Evolutionary conservation across 2,888 invertebrate genomes (phyloP), one percentile per base, ranked within the genome.

Genomic region (Merodon equestris): DNA sequence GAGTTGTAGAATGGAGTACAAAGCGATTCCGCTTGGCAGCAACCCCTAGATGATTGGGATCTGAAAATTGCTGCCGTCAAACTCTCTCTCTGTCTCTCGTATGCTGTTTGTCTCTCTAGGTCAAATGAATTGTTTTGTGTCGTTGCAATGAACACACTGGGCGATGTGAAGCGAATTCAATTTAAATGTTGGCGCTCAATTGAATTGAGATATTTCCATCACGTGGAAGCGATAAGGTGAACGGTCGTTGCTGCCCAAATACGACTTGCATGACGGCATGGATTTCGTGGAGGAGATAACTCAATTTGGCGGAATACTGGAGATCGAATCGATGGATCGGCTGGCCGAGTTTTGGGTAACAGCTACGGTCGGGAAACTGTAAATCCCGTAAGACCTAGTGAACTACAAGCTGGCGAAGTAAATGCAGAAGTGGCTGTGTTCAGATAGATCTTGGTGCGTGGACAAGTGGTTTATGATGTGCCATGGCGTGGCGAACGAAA

Each of bases 311-410:
- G 47, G 73, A 57, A 60, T 72, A 60, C 57, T 56, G 61, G 72
- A 72, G 66, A 77, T 77, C 77, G 61, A 40, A 73, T 73, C 73
- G 73, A 66, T 72, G 73, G 67, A 73, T 73, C 66, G 60, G 54
- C 63, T 61, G 54, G 60, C 36, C 27, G 27, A 27, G 27, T 27
- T 27, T 27, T 27, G 3, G 27, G n/a, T n/a, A n/a, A n/a, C n/a
- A n/a, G 2, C 3, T 27, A 27, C 27, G 27, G n/a, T n/a, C n/a
- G n/a, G n/a, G n/a, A n/a, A n/a, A 27, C 27, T 7, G 27, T 27
- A 27, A 27, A 27, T 27, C 27, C 27, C 7, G 27, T 27, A 27
- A 27, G 27, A 27, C 27, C 27, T 27, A 27, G 27, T 27, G 27
- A 27, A 27, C 27, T 27, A 27, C 27, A 4, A 27, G 27, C 27